These are phyloP conservation scores for Asobara japonica DNA, from an alignment of 1,140 invertebrate species.

Conservation along the genomic window DNA sequence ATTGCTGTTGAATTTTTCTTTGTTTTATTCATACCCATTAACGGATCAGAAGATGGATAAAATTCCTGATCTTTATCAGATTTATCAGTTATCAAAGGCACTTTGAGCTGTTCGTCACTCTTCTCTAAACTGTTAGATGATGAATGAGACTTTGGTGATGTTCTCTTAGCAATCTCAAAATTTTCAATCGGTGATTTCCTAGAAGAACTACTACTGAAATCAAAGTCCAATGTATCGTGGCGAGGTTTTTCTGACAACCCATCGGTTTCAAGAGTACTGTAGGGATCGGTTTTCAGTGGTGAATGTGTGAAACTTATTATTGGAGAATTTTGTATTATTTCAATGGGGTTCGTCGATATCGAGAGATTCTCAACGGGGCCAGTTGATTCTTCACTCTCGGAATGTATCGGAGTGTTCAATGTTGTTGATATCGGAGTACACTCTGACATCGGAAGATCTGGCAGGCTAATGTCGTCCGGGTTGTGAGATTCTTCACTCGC, in stretches of 20 bases:
- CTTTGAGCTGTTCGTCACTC: neutral
- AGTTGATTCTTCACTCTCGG: slow-evolving; percentile 60
- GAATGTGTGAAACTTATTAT: slow-evolving; percentile 63
- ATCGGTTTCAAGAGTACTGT: slow-evolving; percentile 40
- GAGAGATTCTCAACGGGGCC: slow-evolving; percentile 51
- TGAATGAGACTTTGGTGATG: neutral
- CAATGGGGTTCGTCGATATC: slow-evolving; percentile 60
- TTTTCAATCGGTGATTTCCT: slow-evolving; percentile 19
- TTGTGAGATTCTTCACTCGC: slow-evolving; percentile 58
- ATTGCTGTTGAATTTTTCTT: slow-evolving; percentile 12
- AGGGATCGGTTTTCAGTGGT: slow-evolving; percentile 47
- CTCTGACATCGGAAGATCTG: slow-evolving; percentile 59
- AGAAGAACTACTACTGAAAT: slow-evolving; percentile 42
- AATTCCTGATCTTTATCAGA: slow-evolving; percentile 25
- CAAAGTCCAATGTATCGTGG: slow-evolving; percentile 49
- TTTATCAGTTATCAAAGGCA: slow-evolving; percentile 7
- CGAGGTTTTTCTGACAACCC: slow-evolving; percentile 28
- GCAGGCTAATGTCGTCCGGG: slow-evolving; percentile 61
- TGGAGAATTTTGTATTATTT: slow-evolving; percentile 59
- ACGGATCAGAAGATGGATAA: slow-evolving; percentile 32
- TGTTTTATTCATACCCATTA: slow-evolving; percentile 27
- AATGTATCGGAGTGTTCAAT: slow-evolving; percentile 62
- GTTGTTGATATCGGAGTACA: slow-evolving; percentile 61
- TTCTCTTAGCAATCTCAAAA: slow-evolving; percentile 23
- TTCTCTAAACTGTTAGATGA: neutral